phyloP scores from a whole-genome alignment of 1,140 invertebrate species.

The Drosophila mojavensis region DNA sequence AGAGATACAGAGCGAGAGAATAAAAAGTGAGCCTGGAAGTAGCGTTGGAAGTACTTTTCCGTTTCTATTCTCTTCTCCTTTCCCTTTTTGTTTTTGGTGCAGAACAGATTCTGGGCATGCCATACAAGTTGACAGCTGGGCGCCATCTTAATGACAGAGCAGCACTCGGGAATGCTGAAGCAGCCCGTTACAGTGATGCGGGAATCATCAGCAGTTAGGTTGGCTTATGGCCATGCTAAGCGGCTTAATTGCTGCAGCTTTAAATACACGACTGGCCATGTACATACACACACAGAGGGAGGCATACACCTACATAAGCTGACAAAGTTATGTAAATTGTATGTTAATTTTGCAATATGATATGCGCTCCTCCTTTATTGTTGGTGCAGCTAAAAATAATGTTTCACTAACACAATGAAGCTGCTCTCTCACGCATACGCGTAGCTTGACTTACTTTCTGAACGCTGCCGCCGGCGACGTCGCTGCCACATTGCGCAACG shows the following conservation, averaged over 20 bases:
- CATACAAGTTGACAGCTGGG: constrained; percentile 67
- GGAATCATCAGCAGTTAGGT: not conserved
- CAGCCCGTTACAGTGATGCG: constrained; percentile 1
- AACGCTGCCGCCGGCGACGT: constrained; percentile 52
- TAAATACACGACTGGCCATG: constrained; percentile 2
- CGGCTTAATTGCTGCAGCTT: not conserved
- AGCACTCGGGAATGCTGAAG: constrained; percentile 13
- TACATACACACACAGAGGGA: no score
- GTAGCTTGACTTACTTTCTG: constrained; percentile 63
- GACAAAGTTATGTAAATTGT: constrained; percentile 27
- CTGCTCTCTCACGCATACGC: constrained; percentile 40
- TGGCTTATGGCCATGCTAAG: not conserved
- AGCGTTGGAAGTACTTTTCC: constrained; percentile 38
- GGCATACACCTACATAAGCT: not conserved
- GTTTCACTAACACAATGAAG: constrained; percentile 17
- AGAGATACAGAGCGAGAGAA: constrained; percentile 3
- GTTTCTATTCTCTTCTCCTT: not conserved
- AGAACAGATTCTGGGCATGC: constrained; percentile 41
- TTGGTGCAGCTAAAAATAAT: constrained; percentile 32
- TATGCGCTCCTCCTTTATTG: constrained; percentile 18
- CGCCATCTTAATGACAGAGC: constrained; percentile 56
- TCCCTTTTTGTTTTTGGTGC: constrained; percentile 23
- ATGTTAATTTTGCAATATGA: constrained; percentile 27
- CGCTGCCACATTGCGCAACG: constrained; percentile 74
- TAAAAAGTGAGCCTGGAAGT: constrained; percentile 36